Percentiles rank a stretch among this genome's conserved stretches.
phyloP scores from a whole-genome alignment of 2,113 vertebrate genomes.

The Sturnus vulgaris region DNA sequence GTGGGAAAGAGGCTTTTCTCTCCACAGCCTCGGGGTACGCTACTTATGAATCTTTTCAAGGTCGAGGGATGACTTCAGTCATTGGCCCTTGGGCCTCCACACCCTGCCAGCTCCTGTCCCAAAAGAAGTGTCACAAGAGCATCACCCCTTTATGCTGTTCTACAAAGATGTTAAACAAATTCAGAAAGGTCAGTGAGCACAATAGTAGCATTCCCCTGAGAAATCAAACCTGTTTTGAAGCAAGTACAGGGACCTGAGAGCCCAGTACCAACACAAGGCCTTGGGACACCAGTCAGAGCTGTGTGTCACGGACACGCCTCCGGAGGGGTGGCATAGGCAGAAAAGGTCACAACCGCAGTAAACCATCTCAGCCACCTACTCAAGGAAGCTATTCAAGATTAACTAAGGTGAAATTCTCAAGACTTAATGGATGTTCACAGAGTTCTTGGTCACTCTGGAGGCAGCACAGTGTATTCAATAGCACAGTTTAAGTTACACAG shows the following conservation, averaged over 20 bases:
- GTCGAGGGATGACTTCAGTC: too few relatives aligned
- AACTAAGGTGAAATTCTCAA: background rate
- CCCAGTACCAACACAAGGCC: background rate
- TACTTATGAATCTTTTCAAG: too few relatives aligned
- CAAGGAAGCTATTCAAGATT: background rate
- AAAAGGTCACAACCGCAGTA: background rate
- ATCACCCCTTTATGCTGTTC: background rate
- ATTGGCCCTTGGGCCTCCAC: too few relatives aligned
- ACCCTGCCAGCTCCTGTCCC: background rate
- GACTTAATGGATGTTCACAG: background rate
- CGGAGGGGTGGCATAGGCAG: background rate
- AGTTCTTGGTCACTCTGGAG: background rate
- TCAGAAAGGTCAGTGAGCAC: background rate
- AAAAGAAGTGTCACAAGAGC: background rate
- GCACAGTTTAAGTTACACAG: background rate
- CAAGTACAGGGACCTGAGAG: background rate
- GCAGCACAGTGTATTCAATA: background rate
- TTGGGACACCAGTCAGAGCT: background rate
- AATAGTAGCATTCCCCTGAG: fast-evolving
- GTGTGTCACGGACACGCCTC: fast-evolving
- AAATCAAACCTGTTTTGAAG: background rate
- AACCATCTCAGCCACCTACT: background rate
- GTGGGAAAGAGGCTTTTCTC: too few relatives aligned
- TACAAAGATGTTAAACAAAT: background rate
- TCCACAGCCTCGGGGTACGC: too few relatives aligned